Conservation (phyloP, 2,113 vertebrate species). For the Herpailurus yagouaroundi region DNA sequence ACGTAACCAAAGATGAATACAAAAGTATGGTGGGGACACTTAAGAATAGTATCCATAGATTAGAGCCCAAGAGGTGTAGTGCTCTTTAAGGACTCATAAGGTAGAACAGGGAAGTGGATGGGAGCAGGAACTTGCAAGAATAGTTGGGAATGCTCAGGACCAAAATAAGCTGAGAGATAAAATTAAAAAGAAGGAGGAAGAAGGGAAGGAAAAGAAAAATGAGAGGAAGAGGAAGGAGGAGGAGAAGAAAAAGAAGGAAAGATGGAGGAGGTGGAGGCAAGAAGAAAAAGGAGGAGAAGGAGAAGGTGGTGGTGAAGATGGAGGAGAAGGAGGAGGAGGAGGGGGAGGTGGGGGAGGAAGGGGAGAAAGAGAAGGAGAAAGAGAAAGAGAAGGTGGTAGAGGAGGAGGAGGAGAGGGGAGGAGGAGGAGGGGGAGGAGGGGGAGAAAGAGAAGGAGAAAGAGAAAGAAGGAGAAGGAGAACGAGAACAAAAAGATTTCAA, state of each 20-base stretch:
- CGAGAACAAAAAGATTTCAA: not conserved
- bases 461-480: no score
- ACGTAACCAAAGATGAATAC: not conserved
- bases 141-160: not conserved
- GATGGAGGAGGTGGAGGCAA: not conserved
- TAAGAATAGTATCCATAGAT: not conserved
- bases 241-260: fast-evolving
- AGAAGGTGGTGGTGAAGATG: no score
- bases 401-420: no score
- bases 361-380: not conserved
- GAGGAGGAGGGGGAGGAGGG: not conserved
- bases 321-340: no score
- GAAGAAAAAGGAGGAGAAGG: not conserved
- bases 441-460: no score
- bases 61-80: not conserved
- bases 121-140: not conserved
- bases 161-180: not conserved
- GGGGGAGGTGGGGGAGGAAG: no score
- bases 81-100: not conserved
- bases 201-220: not conserved
- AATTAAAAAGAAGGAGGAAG: not conserved
- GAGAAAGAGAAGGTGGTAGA: not conserved
- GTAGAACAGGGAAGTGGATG: not conserved
- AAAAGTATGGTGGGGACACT: not conserved
- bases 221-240: fast-evolving